These are phyloP conservation scores for Branchinecta lindahli DNA, from an alignment of 1,140 invertebrate genomes.

Conservation along the genomic window DNA sequence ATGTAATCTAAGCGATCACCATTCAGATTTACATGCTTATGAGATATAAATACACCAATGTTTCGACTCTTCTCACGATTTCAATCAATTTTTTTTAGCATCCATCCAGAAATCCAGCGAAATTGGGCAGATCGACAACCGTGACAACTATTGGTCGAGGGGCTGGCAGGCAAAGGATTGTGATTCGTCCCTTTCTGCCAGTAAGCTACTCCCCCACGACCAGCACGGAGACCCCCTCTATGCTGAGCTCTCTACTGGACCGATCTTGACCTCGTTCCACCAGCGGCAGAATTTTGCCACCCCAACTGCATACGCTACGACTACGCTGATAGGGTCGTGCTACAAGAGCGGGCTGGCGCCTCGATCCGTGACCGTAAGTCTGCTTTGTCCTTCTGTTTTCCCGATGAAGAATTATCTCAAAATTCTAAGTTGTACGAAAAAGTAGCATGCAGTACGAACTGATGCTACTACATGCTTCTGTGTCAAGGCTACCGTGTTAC, in stretches of 20 bases:
- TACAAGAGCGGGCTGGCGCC: not conserved
- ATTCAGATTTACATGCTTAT: too few species aligned
- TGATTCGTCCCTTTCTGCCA: constrained; percentile 9
- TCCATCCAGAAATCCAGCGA: constrained; percentile 16
- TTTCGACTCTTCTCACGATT: not conserved
- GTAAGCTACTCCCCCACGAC: not conserved
- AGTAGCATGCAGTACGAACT: too few species aligned
- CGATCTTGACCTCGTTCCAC: not conserved
- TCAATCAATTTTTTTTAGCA: constrained; percentile 8
- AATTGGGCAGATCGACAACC: constrained; percentile 14
- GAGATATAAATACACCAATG: too few species aligned
- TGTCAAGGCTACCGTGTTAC: too few species aligned
- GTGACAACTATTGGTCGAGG: constrained; percentile 17
- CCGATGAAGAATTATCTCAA: too few species aligned
- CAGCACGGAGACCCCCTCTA: not conserved
- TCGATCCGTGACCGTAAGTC: not conserved
- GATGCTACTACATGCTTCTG: too few species aligned
- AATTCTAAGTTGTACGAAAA: too few species aligned
- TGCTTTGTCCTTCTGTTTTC: not conserved
- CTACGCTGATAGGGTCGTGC: not conserved
- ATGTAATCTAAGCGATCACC: too few species aligned
- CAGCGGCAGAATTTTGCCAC: not conserved
- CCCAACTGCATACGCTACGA: not conserved
- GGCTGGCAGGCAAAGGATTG: constrained; percentile 18
- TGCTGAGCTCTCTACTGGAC: not conserved